Conservation (phyloP, 2,113 vertebrate species). For the Chauna torquata region DNA sequence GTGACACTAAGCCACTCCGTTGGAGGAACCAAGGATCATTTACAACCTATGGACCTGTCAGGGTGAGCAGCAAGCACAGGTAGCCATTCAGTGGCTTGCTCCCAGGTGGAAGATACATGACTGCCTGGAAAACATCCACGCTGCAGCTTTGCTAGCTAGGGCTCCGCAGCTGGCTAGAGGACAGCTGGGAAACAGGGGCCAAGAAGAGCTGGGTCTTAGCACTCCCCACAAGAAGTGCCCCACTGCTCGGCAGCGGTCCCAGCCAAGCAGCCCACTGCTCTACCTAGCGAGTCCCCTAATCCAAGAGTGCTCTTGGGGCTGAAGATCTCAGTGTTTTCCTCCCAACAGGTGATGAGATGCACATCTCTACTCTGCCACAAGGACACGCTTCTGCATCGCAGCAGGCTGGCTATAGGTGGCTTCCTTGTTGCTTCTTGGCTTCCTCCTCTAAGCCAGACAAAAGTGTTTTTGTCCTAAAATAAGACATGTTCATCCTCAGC, state of each 20-base stretch:
- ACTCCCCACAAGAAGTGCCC: not conserved
- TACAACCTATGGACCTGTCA: not conserved
- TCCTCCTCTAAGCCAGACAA: not conserved
- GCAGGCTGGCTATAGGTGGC: not conserved
- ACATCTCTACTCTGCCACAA: not conserved
- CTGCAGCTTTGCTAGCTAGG: not conserved
- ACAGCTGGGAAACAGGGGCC: not conserved
- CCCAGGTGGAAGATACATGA: not conserved
- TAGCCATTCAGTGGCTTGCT: not conserved
- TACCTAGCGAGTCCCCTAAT: accelerated
- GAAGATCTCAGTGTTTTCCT: not conserved
- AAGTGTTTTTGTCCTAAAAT: not conserved
- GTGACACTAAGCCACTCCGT: not conserved
- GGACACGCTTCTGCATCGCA: not conserved
- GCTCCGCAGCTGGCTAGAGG: not conserved
- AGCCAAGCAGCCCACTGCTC: not conserved
- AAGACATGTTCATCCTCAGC: not conserved
- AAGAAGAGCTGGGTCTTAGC: not conserved
- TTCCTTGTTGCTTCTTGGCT: not conserved
- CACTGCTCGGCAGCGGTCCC: not conserved
- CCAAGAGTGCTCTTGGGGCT: not conserved
- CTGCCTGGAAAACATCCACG: not conserved
- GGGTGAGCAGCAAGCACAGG: not conserved
- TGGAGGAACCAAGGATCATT: not conserved
- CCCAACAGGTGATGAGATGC: not conserved